phyloP scores from a whole-genome alignment of 1,140 invertebrate genomes.

The Oedothorax gibbosus region DNA sequence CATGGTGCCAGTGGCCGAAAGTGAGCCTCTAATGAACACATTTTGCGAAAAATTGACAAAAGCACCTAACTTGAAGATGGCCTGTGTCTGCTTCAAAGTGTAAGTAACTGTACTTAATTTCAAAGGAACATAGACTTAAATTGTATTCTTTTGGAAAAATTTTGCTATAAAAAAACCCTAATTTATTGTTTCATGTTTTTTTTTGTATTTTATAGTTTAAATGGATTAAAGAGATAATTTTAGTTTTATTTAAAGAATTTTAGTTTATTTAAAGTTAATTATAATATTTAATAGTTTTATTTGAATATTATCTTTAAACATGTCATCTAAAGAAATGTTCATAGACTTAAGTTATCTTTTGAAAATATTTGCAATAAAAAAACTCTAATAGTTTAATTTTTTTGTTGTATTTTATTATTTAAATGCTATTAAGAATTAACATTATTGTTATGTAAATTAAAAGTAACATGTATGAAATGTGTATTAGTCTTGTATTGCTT shows the following conservation, averaged over 20 bases:
- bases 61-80: constrained; percentile 85
- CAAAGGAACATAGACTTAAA: neutral
- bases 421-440: neutral
- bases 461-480: neutral
- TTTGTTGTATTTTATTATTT: neutral
- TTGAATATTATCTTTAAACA: no score
- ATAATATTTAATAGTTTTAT: no score
- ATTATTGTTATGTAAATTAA: neutral
- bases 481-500: neutral
- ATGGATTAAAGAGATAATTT: no score
- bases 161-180: no score
- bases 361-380: no score
- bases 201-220: no score
- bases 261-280: no score
- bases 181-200: no score
- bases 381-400: neutral
- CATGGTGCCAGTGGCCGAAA: constrained; percentile 84
- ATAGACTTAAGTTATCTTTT: no score
- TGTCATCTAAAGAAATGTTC: no score
- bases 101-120: constrained; percentile 72
- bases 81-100: constrained; percentile 85
- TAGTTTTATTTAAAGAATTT: no score
- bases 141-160: neutral
- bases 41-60: constrained; percentile 96
- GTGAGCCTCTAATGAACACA: constrained; percentile 89